phyloP scores from a whole-genome alignment of 2,888 invertebrate species.

The Spisula solida region DNA sequence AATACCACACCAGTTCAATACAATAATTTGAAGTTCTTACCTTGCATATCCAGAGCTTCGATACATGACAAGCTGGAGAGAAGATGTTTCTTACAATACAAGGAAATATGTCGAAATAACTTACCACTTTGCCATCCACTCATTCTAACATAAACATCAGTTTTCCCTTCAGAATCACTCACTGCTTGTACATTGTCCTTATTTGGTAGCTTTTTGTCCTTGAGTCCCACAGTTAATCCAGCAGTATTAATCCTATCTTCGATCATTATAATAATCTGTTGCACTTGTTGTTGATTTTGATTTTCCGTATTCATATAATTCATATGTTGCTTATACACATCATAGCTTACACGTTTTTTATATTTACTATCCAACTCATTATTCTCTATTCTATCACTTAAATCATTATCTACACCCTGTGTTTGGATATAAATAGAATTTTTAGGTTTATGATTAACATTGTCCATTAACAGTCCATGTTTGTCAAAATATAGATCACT shows the following conservation, averaged over 20 bases:
- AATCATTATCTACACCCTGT: neutral
- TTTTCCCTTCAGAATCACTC: too few species aligned
- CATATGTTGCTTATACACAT: constrained; percentile 17
- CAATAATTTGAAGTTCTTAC: neutral
- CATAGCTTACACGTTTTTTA: constrained; percentile 25
- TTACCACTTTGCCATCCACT: neutral
- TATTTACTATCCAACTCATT: neutral
- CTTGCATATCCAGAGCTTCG: neutral
- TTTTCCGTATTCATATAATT: neutral
- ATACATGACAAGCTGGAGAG: too few species aligned
- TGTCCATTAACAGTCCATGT: neutral
- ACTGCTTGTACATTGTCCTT: neutral
- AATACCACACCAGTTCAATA: neutral
- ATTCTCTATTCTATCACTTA: neutral
- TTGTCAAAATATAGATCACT: constrained; percentile 4
- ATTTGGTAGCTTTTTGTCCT: neutral
- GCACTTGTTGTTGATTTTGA: neutral
- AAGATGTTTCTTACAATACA: neutral
- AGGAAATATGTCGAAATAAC: neutral
- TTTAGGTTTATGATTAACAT: neutral
- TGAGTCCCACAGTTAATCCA: neutral
- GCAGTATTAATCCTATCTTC: neutral
- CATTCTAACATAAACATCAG: neutral
- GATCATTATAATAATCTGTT: neutral
- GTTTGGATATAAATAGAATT: neutral